Evolutionary conservation across 2,797 vertebrate species (phyloP).

Genomic region (Enteromius mattozi): DNA sequence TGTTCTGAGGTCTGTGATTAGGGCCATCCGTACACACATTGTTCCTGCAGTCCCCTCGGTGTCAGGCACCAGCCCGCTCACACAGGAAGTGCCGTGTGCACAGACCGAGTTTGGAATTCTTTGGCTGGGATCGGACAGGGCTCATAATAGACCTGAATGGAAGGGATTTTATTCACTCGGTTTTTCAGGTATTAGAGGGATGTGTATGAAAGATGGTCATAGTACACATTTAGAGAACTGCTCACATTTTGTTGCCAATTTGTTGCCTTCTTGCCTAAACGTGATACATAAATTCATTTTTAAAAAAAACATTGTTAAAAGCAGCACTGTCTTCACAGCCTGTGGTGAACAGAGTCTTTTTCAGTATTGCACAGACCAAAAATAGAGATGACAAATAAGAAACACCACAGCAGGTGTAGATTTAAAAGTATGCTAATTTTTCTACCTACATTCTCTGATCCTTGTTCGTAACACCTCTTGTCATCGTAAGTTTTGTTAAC

Average conservation of each 20-base stretch:
- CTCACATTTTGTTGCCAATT: background rate
- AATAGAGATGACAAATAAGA: background rate
- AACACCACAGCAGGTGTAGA: background rate
- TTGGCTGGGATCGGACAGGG: slow-evolving; percentile 11
- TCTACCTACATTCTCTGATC: background rate
- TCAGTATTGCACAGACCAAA: background rate
- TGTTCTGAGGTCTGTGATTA: slow-evolving; percentile 51
- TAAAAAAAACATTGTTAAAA: background rate
- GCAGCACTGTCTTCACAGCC: background rate
- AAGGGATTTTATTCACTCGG: slow-evolving; percentile 9
- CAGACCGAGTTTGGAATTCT: slow-evolving; percentile 42
- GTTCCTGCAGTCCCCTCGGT: background rate
- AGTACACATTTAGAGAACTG: background rate
- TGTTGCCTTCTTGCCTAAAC: background rate
- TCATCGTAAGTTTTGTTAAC: background rate
- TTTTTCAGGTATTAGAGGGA: background rate
- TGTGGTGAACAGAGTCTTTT: background rate
- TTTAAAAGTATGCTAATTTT: background rate
- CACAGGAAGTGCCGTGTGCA: slow-evolving; percentile 55
- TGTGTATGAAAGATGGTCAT: background rate
- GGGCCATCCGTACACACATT: slow-evolving; percentile 4
- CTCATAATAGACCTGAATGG: slow-evolving; percentile 31
- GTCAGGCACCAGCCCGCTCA: slow-evolving; percentile 24
- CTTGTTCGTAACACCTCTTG: background rate
- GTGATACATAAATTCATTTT: background rate